Evolutionary conservation across 2,797 vertebrate species (phyloP).

Genomic region (Gallinago solitaria): DNA sequence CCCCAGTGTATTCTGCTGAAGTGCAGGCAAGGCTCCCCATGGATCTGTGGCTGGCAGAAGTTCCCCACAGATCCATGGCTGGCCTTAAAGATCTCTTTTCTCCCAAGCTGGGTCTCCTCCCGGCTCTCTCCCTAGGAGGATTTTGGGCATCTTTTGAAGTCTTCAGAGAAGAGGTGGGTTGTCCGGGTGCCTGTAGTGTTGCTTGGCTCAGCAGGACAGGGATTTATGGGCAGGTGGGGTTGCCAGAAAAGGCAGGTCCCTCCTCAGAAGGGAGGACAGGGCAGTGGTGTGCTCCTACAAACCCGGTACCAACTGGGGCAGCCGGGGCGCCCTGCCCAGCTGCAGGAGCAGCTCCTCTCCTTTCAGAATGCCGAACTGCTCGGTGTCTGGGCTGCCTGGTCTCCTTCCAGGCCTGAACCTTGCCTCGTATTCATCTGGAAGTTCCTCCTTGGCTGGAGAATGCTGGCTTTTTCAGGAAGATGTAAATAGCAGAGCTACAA

Average conservation of each 20-base stretch:
- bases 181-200: fast-evolving
- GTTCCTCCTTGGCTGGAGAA: background rate
- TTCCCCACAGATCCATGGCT: no score
- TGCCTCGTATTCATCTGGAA: background rate
- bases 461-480: background rate
- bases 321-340: background rate
- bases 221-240: background rate
- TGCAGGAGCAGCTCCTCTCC: background rate
- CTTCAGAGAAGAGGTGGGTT: background rate
- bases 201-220: background rate
- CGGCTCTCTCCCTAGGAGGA: background rate
- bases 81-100: background rate
- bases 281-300: fast-evolving
- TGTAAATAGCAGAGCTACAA: background rate
- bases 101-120: background rate
- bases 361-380: background rate
- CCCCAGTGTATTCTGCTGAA: background rate
- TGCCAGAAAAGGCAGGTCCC: background rate
- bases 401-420: background rate
- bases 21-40: background rate
- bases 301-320: no score
- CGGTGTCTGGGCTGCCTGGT: background rate
- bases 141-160: background rate
- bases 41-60: no score
- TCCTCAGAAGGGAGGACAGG: background rate